Evolutionary conservation across 2,797 vertebrate genomes (phyloP).

Genomic region (Manis javanica): DNA sequence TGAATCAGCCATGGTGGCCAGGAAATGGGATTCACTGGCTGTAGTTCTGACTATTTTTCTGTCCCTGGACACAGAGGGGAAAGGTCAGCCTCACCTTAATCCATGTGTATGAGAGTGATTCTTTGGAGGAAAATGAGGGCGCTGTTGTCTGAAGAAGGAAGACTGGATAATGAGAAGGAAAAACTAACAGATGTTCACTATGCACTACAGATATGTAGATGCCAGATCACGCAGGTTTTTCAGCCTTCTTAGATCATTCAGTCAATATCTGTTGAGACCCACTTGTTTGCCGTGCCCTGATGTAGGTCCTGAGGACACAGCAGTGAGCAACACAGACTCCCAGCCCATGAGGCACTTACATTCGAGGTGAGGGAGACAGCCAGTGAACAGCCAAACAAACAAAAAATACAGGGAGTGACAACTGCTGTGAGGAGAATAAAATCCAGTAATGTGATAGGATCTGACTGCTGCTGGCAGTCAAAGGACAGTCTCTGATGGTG

Average conservation of each 20-base stretch:
- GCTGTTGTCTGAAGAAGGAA: neutral
- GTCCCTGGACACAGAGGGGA: neutral
- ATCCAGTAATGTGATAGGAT: neutral
- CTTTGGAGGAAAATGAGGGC: neutral
- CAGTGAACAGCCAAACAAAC: neutral
- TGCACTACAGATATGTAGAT: neutral
- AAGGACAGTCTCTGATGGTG: neutral
- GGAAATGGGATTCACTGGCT: neutral
- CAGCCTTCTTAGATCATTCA: neutral
- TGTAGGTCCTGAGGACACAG: neutral
- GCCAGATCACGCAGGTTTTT: neutral
- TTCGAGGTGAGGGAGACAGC: neutral
- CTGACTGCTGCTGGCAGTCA: too few species aligned
- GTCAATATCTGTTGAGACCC: neutral
- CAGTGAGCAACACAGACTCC: neutral
- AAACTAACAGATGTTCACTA: neutral
- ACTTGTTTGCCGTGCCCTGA: neutral
- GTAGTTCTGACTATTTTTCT: neutral
- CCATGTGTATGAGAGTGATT: neutral
- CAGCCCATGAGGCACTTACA: neutral
- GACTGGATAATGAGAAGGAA: neutral
- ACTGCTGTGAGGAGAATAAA: neutral
- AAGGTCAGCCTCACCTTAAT: neutral
- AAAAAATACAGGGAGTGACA: neutral
- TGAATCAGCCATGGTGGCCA: neutral